phyloP scores from a whole-genome alignment of 2,888 invertebrate species.

The Mamestra brassicae region DNA sequence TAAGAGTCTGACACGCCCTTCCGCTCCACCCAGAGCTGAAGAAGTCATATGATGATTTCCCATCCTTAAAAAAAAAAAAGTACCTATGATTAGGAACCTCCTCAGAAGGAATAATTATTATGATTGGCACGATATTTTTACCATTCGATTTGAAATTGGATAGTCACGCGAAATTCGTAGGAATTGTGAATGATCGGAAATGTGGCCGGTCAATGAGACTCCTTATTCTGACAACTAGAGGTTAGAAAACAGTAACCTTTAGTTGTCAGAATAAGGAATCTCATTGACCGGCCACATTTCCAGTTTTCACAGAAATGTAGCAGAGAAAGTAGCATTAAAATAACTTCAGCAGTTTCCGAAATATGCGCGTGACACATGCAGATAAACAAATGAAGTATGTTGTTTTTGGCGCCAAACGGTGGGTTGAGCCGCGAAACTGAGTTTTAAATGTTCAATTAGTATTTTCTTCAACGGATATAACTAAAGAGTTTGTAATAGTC shows the following conservation, averaged over 20 bases:
- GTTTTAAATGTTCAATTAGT: conserved; percentile 41
- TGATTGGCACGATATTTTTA: too few relatives aligned
- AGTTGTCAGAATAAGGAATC: conserved; percentile 18
- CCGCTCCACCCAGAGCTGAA: too few relatives aligned
- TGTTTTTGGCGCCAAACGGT: conserved; percentile 44
- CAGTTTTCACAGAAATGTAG: conserved; percentile 27
- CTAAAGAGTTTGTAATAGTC: conserved; percentile 20
- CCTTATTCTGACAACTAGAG: too few relatives aligned
- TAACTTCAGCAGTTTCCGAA: conserved; percentile 28
- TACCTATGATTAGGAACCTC: too few relatives aligned
- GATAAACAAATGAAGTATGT: conserved; percentile 47
- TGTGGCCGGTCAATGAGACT: too few relatives aligned
- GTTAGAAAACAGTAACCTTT: too few relatives aligned
- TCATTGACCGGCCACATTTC: conserved; percentile 23
- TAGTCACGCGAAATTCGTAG: not conserved
- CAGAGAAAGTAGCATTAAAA: conserved; percentile 33
- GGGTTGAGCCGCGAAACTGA: not conserved
- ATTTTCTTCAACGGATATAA: conserved; percentile 17
- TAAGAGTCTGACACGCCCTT: too few relatives aligned
- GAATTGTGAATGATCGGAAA: not conserved
- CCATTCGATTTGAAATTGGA: not conserved
- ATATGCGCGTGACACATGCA: conserved; percentile 30
- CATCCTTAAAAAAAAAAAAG: too few relatives aligned
- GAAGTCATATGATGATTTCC: too few relatives aligned
- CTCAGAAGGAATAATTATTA: too few relatives aligned